Conservation (phyloP, 2,888 invertebrate species). For the Strigamia transsilvanica region DNA sequence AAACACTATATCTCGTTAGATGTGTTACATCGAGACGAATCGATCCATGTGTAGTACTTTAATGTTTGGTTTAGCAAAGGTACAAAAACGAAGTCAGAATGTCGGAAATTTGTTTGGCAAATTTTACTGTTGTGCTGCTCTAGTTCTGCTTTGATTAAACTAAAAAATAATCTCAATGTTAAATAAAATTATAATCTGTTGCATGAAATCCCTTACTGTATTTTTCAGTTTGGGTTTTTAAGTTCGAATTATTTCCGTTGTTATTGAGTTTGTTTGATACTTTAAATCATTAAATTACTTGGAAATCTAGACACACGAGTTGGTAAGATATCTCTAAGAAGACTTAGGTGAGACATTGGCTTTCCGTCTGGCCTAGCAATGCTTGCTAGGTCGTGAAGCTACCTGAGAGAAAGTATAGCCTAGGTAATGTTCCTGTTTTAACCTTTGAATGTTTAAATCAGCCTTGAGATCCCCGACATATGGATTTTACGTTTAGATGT, state of each 20-base stretch:
- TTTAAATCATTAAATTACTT: background rate
- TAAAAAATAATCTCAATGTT: too few species aligned
- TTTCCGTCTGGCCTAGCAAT: slow-evolving; percentile 5
- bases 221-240: background rate
- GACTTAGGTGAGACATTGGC: slow-evolving; percentile 5
- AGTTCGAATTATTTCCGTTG: background rate
- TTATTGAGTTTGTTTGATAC: background rate
- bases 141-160: too few species aligned
- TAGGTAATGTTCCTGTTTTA: background rate
- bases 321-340: background rate
- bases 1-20: too few species aligned
- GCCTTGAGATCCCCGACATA: background rate
- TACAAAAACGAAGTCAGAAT: too few species aligned
- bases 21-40: too few species aligned
- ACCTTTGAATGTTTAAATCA: background rate
- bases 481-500: slow-evolving; percentile 1
- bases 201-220: background rate
- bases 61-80: too few species aligned
- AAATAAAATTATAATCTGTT: too few species aligned
- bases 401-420: background rate
- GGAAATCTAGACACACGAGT: background rate
- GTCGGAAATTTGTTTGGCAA: too few species aligned
- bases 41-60: too few species aligned
- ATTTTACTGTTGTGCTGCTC: too few species aligned
- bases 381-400: slow-evolving; percentile 1